Base-by-base conservation (phyloP, 1,140 invertebrate species). In the Saccostrea cuccullata region DNA sequence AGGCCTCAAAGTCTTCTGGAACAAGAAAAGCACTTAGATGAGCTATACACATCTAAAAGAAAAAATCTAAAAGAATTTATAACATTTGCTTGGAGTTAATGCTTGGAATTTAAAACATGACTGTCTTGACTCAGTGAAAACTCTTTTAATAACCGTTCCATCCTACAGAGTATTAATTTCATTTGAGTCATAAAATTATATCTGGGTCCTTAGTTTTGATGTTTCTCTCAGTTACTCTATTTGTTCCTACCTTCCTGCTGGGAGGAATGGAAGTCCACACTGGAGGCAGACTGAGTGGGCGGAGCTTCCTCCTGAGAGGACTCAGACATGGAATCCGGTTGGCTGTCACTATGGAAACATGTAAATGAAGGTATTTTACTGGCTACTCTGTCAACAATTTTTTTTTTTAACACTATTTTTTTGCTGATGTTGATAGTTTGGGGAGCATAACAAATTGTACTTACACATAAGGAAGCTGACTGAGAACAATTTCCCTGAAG, bases 401-500 rank as follows among this genome's bases (percentile, higher is more conserved):
- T 36, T 47, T 47, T 2, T 5, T 47, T 47, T 47, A 47, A 0
- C 1, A 47, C 0, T 3, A 47, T 47, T 3, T 47, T 6, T 47
- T 47, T 47, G 47, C 47, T 47, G 47, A 47, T 47, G 5, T 47
- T 47, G 2, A 3, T 47, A 47, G 47, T 47, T 47, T 47, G 1
- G 47, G 47, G 47, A 47, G 5, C 47, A 47, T 47, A 40, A 15
- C 11, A 20, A 4, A 15, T 12, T 77, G 58, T 73, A 92, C 92
- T 93, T 91, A 94, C 94, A 93, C 90, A 26, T 92, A 91, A 47
- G 90, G 89, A 40, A 90, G 90, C 40, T 92, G 93, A 67, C 92
- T 84, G 55, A 91, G 85, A n/a, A 94, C 87, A n/a, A 94, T 94
- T 26, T 94, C 90, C 26, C 87, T 83, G 47, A 93, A 89, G 88